These are phyloP conservation scores for Centrocercus urophasianus DNA, from an alignment of 2,113 vertebrate genomes.

Conservation along the genomic window DNA sequence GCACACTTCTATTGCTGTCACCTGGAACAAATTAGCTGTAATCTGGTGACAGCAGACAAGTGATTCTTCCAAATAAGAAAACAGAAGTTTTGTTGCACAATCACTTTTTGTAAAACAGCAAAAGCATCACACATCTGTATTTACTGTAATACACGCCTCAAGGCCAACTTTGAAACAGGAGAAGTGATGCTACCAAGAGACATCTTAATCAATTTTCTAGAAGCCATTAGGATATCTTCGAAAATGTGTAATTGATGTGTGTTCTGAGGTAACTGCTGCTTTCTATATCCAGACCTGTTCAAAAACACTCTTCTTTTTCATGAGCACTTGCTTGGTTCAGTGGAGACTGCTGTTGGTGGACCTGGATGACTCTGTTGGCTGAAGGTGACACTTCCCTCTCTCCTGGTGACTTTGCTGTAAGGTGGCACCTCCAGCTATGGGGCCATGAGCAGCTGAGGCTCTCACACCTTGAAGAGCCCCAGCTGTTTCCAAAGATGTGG, in stretches of 20 bases:
- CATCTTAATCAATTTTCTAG: conserved; percentile 32
- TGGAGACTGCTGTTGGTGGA: not conserved
- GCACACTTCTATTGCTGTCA: not conserved
- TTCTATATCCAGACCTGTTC: not conserved
- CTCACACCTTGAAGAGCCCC: not conserved
- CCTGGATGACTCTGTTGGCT: not conserved
- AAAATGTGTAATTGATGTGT: not conserved
- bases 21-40: not conserved
- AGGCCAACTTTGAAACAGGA: not conserved
- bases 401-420: not conserved
- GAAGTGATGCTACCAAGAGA: conserved; percentile 1
- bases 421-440: not conserved
- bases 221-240: conserved; percentile 7
- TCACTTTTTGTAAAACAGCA: not conserved
- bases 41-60: not conserved
- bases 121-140: not conserved
- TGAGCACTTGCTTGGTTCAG: not conserved
- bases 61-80: not conserved
- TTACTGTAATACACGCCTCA: not conserved
- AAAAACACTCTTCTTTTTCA: not conserved
- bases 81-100: conserved; percentile 9
- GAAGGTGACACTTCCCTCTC: not conserved
- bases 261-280: not conserved
- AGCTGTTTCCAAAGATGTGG: not conserved
- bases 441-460: not conserved